Base-by-base conservation (phyloP, 2,113 vertebrate genomes). In the Callaeas wilsoni region DNA sequence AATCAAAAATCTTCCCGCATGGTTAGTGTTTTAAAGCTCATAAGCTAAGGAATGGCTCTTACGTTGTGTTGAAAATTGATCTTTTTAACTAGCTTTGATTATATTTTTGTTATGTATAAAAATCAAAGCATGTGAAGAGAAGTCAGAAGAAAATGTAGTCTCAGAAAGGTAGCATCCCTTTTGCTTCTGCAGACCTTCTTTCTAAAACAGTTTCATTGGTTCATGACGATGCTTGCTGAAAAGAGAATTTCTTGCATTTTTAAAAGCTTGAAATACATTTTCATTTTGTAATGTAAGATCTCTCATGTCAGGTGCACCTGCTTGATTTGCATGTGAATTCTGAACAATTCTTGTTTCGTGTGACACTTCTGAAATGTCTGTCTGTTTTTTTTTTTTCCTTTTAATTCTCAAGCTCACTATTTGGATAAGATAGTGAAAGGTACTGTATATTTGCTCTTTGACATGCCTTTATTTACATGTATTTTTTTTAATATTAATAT, bases 371-470 rank as follows among this genome's bases (percentile, higher is more conserved):
- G 98, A 99, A 99, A 98, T 98, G 97, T 98, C 98, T 98, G 97
- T 98, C 97, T 99, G 97, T 95, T 98, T 97, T 97, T 96, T 95
- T 84, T 96, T 96, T 90, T 96, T 71, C 85, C 90, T 96, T 97
- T 90, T 97, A 97, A 98, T 98, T 98, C 97, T 98, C 98, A 99
- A 99, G 99, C 99, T 98, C 99, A 99, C 99, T 99, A 99, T 98
- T 99, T 99, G 99, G 99, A 99, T 98, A 99, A 99, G 98, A 99
- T 99, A 99, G 99, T 99, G 90, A 99, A 99, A 99, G 99, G 99
- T 99, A 99, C 98, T 98, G 99, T 99, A 98, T 97, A 97, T 95
- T 98, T 97, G 97, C 97, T 98, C 96, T 97, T 98, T 97, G 93
- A 94, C 91, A 75, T 96, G 90, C 96, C 91, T 98, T n/a, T 96